Conservation (phyloP, 1,140 invertebrate species). For the Drosophila lini region DNA sequence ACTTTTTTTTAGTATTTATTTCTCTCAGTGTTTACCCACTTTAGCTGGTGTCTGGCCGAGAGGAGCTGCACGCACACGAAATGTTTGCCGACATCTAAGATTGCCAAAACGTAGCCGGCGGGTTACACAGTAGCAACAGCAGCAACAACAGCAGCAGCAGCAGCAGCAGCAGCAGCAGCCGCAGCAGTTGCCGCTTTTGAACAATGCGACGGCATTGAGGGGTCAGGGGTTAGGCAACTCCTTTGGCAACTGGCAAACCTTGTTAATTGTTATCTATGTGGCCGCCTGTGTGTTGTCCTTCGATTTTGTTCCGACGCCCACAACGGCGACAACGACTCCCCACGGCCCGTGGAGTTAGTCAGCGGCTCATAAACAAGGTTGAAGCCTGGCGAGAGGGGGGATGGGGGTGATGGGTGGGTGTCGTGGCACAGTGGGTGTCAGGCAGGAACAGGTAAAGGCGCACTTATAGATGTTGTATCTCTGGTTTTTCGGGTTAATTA, state of each 20-base stretch:
- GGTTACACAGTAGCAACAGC: slow-evolving; percentile 52
- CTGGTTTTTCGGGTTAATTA: neutral
- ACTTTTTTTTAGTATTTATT: neutral
- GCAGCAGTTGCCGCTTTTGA: neutral
- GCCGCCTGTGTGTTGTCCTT: slow-evolving; percentile 57
- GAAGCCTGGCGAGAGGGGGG: neutral
- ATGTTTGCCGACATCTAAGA: slow-evolving; percentile 81
- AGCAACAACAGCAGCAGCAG: neutral
- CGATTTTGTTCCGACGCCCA: slow-evolving; percentile 61
- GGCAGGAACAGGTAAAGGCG: neutral
- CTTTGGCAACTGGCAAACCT: slow-evolving; percentile 34
- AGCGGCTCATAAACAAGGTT: slow-evolving; percentile 48
- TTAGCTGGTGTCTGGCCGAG: neutral
- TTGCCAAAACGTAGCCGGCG: slow-evolving; percentile 75
- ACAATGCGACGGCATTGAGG: slow-evolving; percentile 5
- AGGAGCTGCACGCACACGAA: slow-evolving; percentile 67
- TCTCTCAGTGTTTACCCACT: neutral
- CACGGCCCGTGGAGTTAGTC: slow-evolving; percentile 41
- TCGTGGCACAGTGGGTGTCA: slow-evolving; percentile 7
- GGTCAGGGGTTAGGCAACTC: slow-evolving; percentile 14
- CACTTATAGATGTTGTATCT: neutral
- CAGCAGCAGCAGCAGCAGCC: neutral
- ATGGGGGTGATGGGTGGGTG: neutral
- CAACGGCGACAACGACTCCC: slow-evolving; percentile 37
- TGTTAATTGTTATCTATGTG: slow-evolving; percentile 80